These are phyloP conservation scores for Ceratina calcarata DNA, from an alignment of 1,140 invertebrate genomes.

Conservation along the genomic window DNA sequence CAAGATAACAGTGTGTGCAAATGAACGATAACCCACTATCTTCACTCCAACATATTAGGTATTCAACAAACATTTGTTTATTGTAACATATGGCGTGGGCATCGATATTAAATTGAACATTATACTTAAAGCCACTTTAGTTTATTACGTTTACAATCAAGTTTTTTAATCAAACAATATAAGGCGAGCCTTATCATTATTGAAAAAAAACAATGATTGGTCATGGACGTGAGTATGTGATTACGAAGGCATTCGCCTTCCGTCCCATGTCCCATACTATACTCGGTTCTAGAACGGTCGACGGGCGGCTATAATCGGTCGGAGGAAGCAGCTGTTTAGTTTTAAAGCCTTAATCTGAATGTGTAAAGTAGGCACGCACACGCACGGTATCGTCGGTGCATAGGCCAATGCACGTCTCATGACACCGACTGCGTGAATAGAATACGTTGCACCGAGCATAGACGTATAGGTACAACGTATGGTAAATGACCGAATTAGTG, in stretches of 20 bases:
- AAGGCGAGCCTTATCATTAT: neutral
- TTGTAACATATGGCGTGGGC: no score
- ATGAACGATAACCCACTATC: neutral
- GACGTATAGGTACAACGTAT: no score
- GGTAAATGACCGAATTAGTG: neutral
- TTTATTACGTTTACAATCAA: no score
- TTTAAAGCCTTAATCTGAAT: slow-evolving; percentile 28
- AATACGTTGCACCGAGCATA: neutral
- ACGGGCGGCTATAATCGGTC: neutral
- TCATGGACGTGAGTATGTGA: neutral
- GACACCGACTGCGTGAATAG: neutral
- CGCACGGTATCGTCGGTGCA: no score
- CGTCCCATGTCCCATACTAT: no score
- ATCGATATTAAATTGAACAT: no score
- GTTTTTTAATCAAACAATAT: no score
- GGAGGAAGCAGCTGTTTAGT: slow-evolving; percentile 44
- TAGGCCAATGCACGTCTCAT: neutral
- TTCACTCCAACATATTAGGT: neutral
- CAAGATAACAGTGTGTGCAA: neutral
- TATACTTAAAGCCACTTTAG: no score
- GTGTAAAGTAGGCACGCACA: neutral
- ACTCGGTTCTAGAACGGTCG: slow-evolving; percentile 23
- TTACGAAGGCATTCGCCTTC: no score
- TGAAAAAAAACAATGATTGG: neutral
- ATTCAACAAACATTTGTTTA: neutral